Percentiles rank a stretch among this genome's conserved stretches.
phyloP scores from a whole-genome alignment of 2,113 vertebrate species.

The Scatophagus argus region DNA sequence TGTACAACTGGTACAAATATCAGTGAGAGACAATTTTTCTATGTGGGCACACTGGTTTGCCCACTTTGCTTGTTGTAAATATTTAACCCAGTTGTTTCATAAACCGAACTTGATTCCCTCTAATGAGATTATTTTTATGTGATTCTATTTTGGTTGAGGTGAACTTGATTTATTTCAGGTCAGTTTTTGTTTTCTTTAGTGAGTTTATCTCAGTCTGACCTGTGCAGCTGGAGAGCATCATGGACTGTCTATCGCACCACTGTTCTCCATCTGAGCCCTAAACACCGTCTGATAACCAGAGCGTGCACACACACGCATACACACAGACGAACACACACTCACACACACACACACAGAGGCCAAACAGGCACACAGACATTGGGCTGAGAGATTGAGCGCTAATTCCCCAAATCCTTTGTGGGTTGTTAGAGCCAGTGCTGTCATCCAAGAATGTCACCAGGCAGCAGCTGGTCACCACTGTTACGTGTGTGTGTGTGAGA shows the following conservation, averaged over 20 bases:
- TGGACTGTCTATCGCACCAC: slow-evolving; percentile 38
- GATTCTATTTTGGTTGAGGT: slow-evolving; percentile 8
- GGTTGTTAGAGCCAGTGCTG: slow-evolving; percentile 64
- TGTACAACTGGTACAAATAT: not conserved
- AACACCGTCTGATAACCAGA: slow-evolving; percentile 55
- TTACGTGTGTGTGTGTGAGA: slow-evolving; percentile 27
- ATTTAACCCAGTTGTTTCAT: not conserved
- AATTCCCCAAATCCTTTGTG: slow-evolving; percentile 69
- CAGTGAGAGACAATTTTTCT: not conserved
- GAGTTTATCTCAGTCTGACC: slow-evolving; percentile 47
- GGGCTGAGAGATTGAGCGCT: slow-evolving; percentile 49
- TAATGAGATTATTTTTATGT: not conserved
- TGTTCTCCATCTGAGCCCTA: slow-evolving; percentile 62
- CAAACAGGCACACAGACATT: slow-evolving; percentile 11
- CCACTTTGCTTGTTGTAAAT: not conserved
- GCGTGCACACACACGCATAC: slow-evolving; percentile 21
- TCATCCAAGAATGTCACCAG: slow-evolving; percentile 67
- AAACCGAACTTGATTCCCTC: not conserved
- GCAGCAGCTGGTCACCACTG: slow-evolving; percentile 66
- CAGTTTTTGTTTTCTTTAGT: slow-evolving; percentile 22
- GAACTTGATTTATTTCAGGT: slow-evolving; percentile 17
- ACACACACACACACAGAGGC: slow-evolving; percentile 30
- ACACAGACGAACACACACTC: slow-evolving; percentile 31
- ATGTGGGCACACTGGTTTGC: not conserved
- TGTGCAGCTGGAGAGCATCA: slow-evolving; percentile 48